Evolutionary conservation across 2,888 invertebrate species (phyloP).

Genomic region (Philereme transversata): DNA sequence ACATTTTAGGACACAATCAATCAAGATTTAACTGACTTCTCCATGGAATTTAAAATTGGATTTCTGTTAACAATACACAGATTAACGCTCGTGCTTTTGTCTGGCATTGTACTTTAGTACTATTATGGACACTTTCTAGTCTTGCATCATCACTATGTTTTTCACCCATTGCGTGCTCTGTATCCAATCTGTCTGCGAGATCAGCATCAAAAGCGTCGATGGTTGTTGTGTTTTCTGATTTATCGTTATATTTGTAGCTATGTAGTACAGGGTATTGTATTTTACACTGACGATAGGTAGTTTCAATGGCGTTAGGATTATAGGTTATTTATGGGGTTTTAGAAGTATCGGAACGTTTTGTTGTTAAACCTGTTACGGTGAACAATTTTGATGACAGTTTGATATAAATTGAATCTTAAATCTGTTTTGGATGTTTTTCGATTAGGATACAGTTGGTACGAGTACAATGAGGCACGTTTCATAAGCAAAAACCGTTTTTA

Average conservation of each 20-base stretch:
- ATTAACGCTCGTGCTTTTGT: constrained; percentile 74
- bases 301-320: constrained; percentile 68
- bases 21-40: constrained; percentile 74
- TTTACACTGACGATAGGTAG: constrained; percentile 62
- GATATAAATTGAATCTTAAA: constrained; percentile 35
- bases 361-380: constrained; percentile 49
- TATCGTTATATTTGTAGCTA: constrained; percentile 20
- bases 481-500: background rate
- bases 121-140: constrained; percentile 19
- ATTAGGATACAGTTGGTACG: background rate
- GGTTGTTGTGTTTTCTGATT: constrained; percentile 3
- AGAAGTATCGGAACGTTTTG: constrained; percentile 57
- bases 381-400: constrained; percentile 51
- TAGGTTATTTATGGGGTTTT: constrained; percentile 68
- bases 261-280: constrained; percentile 50
- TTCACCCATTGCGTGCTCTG: constrained; percentile 39
- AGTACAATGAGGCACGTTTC: background rate
- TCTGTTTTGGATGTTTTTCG: constrained; percentile 11
- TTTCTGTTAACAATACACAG: constrained; percentile 78
- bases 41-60: constrained; percentile 81
- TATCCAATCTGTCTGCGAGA: background rate
- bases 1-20: constrained; percentile 74
- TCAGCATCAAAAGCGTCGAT: constrained; percentile 15
- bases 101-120: constrained; percentile 48
- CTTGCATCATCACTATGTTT: constrained; percentile 22